Evolutionary conservation across 2,797 vertebrate genomes (phyloP), one percentile per base, ranked within the genome.

Genomic region (Chiroxiphia lanceolata): DNA sequence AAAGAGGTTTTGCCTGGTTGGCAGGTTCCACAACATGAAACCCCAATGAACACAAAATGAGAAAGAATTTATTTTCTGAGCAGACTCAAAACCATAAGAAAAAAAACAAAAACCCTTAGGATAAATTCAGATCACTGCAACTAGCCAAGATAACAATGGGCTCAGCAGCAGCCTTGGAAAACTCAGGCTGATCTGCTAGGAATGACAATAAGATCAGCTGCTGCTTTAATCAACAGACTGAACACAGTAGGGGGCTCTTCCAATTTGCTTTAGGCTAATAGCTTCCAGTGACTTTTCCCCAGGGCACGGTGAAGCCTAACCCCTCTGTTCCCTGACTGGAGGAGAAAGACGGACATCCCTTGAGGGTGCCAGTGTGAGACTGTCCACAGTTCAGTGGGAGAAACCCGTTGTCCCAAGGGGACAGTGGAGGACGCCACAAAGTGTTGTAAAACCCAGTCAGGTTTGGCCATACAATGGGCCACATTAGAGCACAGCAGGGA

Each of bases 211-310:
- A 82, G 85, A 91, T 90, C 72, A 86, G 85, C 69, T 92, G 83
- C 88, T 93, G 89, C 89, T 95, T 96, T 96, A 96, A 96, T 96
- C 93, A 97, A 94, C 85, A 80, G 83, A 82, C 23, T 81, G 63
- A 90, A 69, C 89, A 45, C 85, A 93, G 90, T 10, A 78, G 87
- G 90, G 68, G 50, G 44, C 36, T 83, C 81, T 94, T 94, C 90
- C 87, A 96, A 78, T 94, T 95, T 87, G 47, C 82, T 95, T 90
- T 85, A 77, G 53, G 56, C 80, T 90, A 60, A 76, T 72, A 88
- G 72, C 44, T 96, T 93, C 59, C 67, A 76, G 48, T 87, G 60
- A 27, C 23, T 91, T 93, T 93, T 71, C 57, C 65, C 69, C 90
- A 78, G 67, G 79, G 51, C 7, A 9, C 8, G 31, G 29, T 13